These are phyloP conservation scores for Clepsis dumicolana DNA, from an alignment of 2,888 invertebrate species.

Conservation along the genomic window DNA sequence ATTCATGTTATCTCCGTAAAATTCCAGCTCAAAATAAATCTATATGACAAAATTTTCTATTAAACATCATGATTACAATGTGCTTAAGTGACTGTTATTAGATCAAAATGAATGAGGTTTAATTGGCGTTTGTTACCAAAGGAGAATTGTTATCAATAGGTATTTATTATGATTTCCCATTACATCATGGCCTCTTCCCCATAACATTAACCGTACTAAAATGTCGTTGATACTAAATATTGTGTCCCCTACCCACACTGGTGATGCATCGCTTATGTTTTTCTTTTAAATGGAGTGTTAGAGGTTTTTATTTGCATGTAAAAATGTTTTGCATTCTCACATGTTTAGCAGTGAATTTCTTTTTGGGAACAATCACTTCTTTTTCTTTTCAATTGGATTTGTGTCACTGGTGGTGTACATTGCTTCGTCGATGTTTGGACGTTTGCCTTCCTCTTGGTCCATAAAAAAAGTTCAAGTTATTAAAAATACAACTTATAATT, in stretches of 20 bases:
- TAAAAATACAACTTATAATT: neutral
- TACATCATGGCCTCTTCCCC: conserved; percentile 80
- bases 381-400: conserved; percentile 49
- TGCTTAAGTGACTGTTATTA: conserved; percentile 62
- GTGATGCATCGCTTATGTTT: conserved; percentile 76
- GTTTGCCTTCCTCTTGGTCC: conserved; percentile 56
- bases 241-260: conserved; percentile 62
- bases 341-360: conserved; percentile 58
- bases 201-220: conserved; percentile 62
- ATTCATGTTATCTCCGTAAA: neutral
- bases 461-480: neutral
- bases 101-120: conserved; percentile 63
- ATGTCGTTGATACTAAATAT: conserved; percentile 44
- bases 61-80: conserved; percentile 44
- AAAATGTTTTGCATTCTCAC: conserved; percentile 80
- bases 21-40: conserved; percentile 37
- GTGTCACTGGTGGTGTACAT: conserved; percentile 64
- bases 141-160: conserved; percentile 65
- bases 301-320: conserved; percentile 79
- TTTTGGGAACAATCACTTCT: conserved; percentile 62
- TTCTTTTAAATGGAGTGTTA: conserved; percentile 71
- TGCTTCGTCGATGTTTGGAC: conserved; percentile 58
- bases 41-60: neutral
- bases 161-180: conserved; percentile 76
- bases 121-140: conserved; percentile 63